A percentile compares a stretch with the other conserved stretches of the same genome.
phyloP scores from a whole-genome alignment of 2,888 invertebrate species.

The Brachyptera risi region DNA sequence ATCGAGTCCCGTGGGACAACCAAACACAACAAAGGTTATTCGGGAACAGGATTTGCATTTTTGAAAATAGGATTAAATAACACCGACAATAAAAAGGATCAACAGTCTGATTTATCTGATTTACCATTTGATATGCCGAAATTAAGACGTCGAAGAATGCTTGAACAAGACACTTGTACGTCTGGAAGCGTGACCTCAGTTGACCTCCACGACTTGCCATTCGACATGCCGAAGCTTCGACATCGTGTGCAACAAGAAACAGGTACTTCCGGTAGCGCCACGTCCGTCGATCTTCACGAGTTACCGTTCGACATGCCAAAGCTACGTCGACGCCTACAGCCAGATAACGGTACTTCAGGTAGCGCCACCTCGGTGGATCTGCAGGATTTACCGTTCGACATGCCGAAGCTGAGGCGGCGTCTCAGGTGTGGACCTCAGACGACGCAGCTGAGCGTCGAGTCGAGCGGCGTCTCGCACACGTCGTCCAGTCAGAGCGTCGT shows the following conservation, averaged over 20 bases:
- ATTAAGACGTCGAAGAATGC: conserved; percentile 58
- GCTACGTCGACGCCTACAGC: conserved; percentile 57
- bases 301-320: conserved; percentile 90
- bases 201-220: conserved; percentile 63
- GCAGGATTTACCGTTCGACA: conserved; percentile 81
- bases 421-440: conserved; percentile 53
- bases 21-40: conserved; percentile 56
- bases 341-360: conserved; percentile 47
- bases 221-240: conserved; percentile 84
- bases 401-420: conserved; percentile 81
- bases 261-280: conserved; percentile 36
- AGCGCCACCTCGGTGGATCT: conserved; percentile 73
- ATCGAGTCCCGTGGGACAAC: conserved; percentile 77
- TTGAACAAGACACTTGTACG: conserved; percentile 13
- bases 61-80: too few relatives aligned
- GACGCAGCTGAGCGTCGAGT: conserved; percentile 53
- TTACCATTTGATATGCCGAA: conserved; percentile 92
- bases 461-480: conserved; percentile 69
- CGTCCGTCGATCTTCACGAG: conserved; percentile 48
- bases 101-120: conserved; percentile 60
- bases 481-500: conserved; percentile 78
- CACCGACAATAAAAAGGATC: conserved; percentile 11
- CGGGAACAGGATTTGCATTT: conserved; percentile 57
- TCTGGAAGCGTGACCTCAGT: conserved; percentile 21
- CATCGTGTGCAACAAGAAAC: conserved; percentile 54